A percentile compares a stretch with the other conserved stretches of the same genome.
Evolutionary conservation across 2,113 vertebrate species (phyloP).

Genomic region (Colossoma macropomum): DNA sequence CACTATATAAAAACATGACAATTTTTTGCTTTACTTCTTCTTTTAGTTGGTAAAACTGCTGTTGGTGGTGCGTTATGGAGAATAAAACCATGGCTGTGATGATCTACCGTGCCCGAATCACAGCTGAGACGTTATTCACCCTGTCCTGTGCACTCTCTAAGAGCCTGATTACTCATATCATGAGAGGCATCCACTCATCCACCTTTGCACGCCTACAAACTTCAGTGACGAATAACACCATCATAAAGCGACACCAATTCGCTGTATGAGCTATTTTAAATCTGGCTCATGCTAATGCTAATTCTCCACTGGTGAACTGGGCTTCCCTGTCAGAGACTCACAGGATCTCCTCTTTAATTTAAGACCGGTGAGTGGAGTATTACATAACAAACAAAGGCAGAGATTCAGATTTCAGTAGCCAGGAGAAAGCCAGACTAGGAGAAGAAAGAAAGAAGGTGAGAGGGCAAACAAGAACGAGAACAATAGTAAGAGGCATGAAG

Average conservation of each 20-base stretch:
- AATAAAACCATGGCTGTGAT: too few relatives aligned
- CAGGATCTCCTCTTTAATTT: background rate
- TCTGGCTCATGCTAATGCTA: background rate
- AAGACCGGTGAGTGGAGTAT: background rate
- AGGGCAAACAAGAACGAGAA: background rate
- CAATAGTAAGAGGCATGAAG: background rate
- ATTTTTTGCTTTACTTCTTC: too few relatives aligned
- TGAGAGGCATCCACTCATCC: too few relatives aligned
- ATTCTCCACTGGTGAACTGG: background rate
- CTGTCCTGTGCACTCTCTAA: too few relatives aligned
- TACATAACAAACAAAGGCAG: background rate
- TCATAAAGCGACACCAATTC: background rate
- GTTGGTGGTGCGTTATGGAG: too few relatives aligned
- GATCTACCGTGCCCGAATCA: too few relatives aligned
- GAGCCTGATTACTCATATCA: too few relatives aligned
- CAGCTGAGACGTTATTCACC: too few relatives aligned
- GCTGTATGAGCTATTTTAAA: background rate
- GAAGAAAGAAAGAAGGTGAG: background rate
- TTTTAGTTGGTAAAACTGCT: too few relatives aligned
- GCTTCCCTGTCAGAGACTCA: background rate
- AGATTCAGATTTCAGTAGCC: background rate
- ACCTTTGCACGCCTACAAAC: too few relatives aligned
- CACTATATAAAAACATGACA: too few relatives aligned
- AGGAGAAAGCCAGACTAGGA: background rate
- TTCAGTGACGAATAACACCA: too few relatives aligned